Percentiles rank a stretch among this genome's conserved stretches.
These are phyloP conservation scores for Pimpla rufipes DNA, from an alignment of 2,888 invertebrate genomes.

Conservation along the genomic window DNA sequence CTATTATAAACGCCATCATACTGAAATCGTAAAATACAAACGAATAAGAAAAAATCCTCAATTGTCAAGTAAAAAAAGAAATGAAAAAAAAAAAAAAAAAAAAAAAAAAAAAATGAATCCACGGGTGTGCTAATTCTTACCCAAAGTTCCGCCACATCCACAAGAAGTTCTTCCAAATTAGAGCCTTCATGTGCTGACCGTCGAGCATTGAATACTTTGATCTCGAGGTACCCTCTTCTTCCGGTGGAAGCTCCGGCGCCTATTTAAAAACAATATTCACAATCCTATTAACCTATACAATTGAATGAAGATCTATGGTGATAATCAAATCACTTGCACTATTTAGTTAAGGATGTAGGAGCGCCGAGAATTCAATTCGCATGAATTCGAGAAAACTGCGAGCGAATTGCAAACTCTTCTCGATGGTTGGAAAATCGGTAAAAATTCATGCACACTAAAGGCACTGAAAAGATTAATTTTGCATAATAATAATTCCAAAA, in stretches of 20 bases:
- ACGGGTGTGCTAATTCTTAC: constrained; percentile 84
- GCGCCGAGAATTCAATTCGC: too few relatives aligned
- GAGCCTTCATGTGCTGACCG: constrained; percentile 91
- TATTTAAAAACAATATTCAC: constrained; percentile 47
- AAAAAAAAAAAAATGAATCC: too few relatives aligned
- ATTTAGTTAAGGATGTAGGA: too few relatives aligned
- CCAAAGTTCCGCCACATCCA: constrained; percentile 95
- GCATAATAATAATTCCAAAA: too few relatives aligned
- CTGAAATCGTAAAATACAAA: constrained; percentile 84
- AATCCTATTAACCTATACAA: constrained; percentile 1
- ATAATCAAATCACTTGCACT: too few relatives aligned
- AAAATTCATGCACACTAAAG: too few relatives aligned
- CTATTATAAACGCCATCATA: constrained; percentile 94
- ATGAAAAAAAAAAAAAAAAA: too few relatives aligned
- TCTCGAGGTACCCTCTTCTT: constrained; percentile 86
- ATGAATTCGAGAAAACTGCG: too few relatives aligned
- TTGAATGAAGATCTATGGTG: too few relatives aligned
- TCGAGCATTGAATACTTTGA: constrained; percentile 88
- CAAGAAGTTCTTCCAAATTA: constrained; percentile 95
- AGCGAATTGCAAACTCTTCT: too few relatives aligned
- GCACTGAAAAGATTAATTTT: too few relatives aligned
- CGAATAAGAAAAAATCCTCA: neutral
- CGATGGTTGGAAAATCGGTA: too few relatives aligned
- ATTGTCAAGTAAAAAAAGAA: neutral
- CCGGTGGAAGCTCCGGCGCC: constrained; percentile 90